Percentiles rank a stretch among this genome's conserved stretches.
Conservation (phyloP, 2,797 vertebrate genomes). For the Microctenopoma lineatum region DNA sequence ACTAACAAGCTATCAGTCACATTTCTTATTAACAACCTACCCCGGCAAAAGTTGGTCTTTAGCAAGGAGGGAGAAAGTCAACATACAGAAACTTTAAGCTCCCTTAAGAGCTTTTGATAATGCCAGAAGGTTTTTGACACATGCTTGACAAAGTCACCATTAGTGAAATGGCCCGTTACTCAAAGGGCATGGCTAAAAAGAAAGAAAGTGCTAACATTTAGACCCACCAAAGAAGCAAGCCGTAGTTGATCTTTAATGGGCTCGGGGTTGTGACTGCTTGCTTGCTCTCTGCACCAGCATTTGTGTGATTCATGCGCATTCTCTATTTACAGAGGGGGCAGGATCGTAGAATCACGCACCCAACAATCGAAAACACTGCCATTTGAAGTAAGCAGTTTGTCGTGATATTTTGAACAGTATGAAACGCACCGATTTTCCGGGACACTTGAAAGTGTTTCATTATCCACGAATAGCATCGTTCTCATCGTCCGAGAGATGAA, state of each 20-base stretch:
- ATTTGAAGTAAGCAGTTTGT: conserved; percentile 20
- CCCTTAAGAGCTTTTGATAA: conserved; percentile 48
- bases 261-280: conserved; percentile 14
- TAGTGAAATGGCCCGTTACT: conserved; percentile 56
- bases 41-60: conserved; percentile 22
- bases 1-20: conserved; percentile 67
- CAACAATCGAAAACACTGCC: neutral
- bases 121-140: conserved; percentile 54
- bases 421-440: conserved; percentile 17
- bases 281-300: conserved; percentile 14
- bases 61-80: neutral
- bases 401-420: conserved; percentile 19
- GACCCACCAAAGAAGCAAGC: conserved; percentile 32
- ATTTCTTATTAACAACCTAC: conserved; percentile 44
- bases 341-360: neutral
- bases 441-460: conserved; percentile 61
- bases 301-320: conserved; percentile 12
- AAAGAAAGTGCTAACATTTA: conserved; percentile 39
- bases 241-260: conserved; percentile 36
- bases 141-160: conserved; percentile 48
- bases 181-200: conserved; percentile 49
- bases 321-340: no score
- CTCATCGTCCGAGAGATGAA: conserved; percentile 57
- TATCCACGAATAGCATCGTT: conserved; percentile 62
- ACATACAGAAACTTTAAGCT: conserved; percentile 37